phyloP scores from a whole-genome alignment of 2,888 invertebrate species.

The Metellina segmentata region DNA sequence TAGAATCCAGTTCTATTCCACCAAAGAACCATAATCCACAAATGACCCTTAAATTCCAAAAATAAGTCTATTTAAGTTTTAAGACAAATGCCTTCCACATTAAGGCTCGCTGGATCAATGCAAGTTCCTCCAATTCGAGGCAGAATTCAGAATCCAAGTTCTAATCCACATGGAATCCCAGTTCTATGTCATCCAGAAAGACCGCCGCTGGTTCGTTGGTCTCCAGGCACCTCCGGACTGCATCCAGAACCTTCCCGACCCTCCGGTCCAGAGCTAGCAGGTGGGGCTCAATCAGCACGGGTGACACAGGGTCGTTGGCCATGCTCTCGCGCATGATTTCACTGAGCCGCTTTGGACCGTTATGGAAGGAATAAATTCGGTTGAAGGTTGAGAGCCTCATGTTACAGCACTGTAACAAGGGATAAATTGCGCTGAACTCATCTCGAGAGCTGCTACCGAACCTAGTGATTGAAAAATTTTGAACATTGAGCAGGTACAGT shows the following conservation, averaged over 20 bases:
- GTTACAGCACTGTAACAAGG: constrained; percentile 96
- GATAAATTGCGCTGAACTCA: constrained; percentile 96
- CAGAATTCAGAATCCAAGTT: background rate
- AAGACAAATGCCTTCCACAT: background rate
- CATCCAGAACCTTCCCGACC: constrained; percentile 89
- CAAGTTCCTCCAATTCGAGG: background rate
- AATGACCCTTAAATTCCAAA: too few relatives aligned
- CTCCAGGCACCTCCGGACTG: constrained; percentile 88
- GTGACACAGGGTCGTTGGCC: constrained; percentile 90
- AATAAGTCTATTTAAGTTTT: too few relatives aligned
- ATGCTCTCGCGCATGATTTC: constrained; percentile 89
- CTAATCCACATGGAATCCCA: background rate
- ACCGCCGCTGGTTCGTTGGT: constrained; percentile 76
- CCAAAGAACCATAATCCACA: too few relatives aligned
- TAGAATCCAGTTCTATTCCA: too few relatives aligned
- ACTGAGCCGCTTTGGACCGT: constrained; percentile 84
- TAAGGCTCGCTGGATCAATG: background rate
- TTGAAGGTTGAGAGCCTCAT: constrained; percentile 92
- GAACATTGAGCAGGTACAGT: background rate
- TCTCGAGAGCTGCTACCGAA: constrained; percentile 96
- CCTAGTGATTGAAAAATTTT: constrained; percentile 79
- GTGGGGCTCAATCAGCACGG: constrained; percentile 96
- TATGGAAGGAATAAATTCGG: constrained; percentile 85
- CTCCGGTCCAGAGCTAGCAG: constrained; percentile 93
- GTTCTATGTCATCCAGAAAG: constrained; percentile 77